Base-by-base conservation (phyloP, 2,888 invertebrate species). In the Melanargia galathea region DNA sequence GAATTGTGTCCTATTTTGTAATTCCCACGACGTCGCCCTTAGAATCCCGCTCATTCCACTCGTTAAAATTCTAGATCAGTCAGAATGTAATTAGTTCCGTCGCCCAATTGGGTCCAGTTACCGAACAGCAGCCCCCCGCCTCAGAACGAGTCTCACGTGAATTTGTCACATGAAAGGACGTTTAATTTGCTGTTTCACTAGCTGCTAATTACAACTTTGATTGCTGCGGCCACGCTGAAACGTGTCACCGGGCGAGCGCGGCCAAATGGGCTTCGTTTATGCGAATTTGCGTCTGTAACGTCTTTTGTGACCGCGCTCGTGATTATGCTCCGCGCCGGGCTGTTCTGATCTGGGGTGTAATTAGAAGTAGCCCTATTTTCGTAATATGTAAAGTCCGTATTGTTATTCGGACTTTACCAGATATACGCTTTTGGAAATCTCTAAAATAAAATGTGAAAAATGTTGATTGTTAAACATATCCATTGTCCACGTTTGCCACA, bases 121-220 rank as follows among this genome's bases (percentile, higher is more conserved):
- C 61, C 61, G 35, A 64, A 66, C 38, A 56, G 33, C 51, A 48
- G n/a, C 30, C 22, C 62, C 55, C 8, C 20, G 20, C 45, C 56
- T 35, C 45, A 51, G 58, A 55, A 58, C 40, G 40, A 45, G 58
- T 66, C 52, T 40, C 64, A 66, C 80, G 82, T 79, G 77, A 80
- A 81, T 81, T 80, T 81, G 82, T 84, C 84, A 85, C 82, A 78
- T 79, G 81, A 82, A 82, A 80, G 83, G 83, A 81, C 83, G 84
- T 86, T 88, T 84, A 87, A 90, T 89, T 89, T 87, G 83, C 87
- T 86, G 85, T 87, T 86, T 84, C 85, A 86, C 81, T 87, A 87
- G 85, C 79, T 86, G 86, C 84, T 90, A 89, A 89, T 90, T 88
- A 87, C 87, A 84, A 84, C 82, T 86, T 86, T 87, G 89, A 88